These are phyloP conservation scores for Diachrysia chrysitis DNA, from an alignment of 2,888 invertebrate genomes.

Conservation along the genomic window DNA sequence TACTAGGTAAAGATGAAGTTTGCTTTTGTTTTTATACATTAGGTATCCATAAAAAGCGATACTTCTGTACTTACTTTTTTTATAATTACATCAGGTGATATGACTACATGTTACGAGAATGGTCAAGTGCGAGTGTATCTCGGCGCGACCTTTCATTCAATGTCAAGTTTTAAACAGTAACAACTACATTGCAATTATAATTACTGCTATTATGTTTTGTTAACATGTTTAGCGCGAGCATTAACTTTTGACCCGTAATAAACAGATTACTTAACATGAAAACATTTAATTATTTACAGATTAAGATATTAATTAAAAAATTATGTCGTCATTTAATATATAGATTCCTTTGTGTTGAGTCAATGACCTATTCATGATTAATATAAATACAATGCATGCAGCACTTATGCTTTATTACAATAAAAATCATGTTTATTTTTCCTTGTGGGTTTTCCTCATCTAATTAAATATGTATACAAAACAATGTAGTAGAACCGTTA, in stretches of 20 bases:
- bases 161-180: conserved; percentile 30
- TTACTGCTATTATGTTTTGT: conserved; percentile 28
- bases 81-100: conserved; percentile 39
- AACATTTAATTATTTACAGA: neutral
- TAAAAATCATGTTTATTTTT: neutral
- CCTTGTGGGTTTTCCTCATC: conserved; percentile 7
- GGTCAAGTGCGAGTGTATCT: conserved; percentile 55
- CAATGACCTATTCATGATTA: neutral
- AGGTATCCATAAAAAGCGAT: neutral
- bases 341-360: neutral
- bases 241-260: conserved; percentile 24
- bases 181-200: conserved; percentile 32
- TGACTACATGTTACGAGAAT: conserved; percentile 29
- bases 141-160: conserved; percentile 42
- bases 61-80: neutral
- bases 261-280: neutral
- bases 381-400: conserved; percentile 1
- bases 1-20: no score
- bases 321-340: neutral
- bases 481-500: conserved; percentile 36
- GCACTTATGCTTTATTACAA: neutral
- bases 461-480: conserved; percentile 7
- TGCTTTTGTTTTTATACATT: no score
- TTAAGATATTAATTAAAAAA: neutral
- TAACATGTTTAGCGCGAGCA: conserved; percentile 15